Conservation (phyloP, 2,113 vertebrate genomes). For the Pagrus major region DNA sequence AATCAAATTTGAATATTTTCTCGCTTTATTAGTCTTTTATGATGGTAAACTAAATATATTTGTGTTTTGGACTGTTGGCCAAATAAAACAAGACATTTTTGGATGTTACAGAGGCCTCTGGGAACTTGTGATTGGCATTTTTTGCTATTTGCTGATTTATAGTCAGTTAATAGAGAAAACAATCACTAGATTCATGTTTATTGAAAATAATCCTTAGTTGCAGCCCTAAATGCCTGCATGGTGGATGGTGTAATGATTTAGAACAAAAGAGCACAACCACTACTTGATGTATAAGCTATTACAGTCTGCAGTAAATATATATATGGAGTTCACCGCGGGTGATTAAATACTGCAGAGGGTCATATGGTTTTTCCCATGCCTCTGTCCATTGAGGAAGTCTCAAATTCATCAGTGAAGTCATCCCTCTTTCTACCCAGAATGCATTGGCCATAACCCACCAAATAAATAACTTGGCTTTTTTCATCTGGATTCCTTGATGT, state of each 20-base stretch:
- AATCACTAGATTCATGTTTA: not conserved
- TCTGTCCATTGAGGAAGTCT: conserved; percentile 68
- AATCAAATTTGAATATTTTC: not conserved
- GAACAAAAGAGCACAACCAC: conserved; percentile 27
- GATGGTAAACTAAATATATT: not conserved
- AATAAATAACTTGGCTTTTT: conserved; percentile 80
- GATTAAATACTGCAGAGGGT: conserved; percentile 51
- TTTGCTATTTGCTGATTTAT: conserved; percentile 2
- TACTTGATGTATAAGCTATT: conserved; percentile 17
- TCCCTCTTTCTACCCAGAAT: conserved; percentile 66
- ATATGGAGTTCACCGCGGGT: conserved; percentile 34
- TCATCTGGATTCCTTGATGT: conserved; percentile 75
- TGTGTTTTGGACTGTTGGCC: not conserved
- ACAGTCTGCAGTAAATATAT: conserved; percentile 37
- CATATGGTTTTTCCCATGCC: conserved; percentile 60
- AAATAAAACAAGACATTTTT: not conserved
- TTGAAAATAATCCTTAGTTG: conserved; percentile 6
- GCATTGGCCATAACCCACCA: conserved; percentile 67
- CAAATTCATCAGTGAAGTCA: conserved; percentile 70
- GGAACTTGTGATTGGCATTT: not conserved
- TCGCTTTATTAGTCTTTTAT: not conserved
- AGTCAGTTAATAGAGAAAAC: not conserved
- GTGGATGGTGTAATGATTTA: conserved; percentile 26
- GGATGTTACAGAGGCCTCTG: not conserved
- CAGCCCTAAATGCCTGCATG: conserved; percentile 18